phyloP scores from a whole-genome alignment of 2,888 invertebrate genomes.

The Ceramica pisi region DNA sequence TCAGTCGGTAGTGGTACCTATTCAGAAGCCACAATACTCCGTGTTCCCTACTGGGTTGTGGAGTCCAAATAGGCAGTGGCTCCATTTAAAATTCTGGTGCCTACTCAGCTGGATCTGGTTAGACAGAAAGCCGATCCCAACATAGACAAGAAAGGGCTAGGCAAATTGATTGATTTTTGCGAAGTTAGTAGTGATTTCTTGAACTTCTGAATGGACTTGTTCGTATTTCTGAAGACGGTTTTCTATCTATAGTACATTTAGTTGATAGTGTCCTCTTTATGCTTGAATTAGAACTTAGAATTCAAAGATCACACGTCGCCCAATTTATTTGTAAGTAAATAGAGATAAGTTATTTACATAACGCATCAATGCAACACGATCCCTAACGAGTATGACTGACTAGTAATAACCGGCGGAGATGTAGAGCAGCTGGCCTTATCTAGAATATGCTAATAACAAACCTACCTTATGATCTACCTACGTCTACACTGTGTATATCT shows the following conservation, averaged over 20 bases:
- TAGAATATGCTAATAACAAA: conserved; percentile 58
- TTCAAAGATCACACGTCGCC: conserved; percentile 8
- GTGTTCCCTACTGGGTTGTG: too few species aligned
- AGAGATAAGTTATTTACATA: conserved; percentile 55
- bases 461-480: conserved; percentile 38
- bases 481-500: conserved; percentile 2
- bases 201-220: background rate
- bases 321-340: conserved; percentile 26
- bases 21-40: too few species aligned
- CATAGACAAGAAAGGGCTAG: too few species aligned
- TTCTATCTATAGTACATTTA: background rate
- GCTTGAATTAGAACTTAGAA: conserved; percentile 34
- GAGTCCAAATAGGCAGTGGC: too few species aligned
- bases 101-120: too few species aligned
- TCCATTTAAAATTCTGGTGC: too few species aligned
- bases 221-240: background rate
- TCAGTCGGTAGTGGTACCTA: too few species aligned
- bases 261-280: background rate
- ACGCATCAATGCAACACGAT: conserved; percentile 66
- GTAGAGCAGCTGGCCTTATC: conserved; percentile 84
- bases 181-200: background rate
- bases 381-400: conserved; percentile 75
- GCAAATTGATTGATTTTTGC: background rate
- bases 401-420: conserved; percentile 81
- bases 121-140: too few species aligned